Evolutionary conservation across 2,113 vertebrate genomes (phyloP), one percentile per base, ranked within the genome.

Genomic region (Engraulis encrasicolus): DNA sequence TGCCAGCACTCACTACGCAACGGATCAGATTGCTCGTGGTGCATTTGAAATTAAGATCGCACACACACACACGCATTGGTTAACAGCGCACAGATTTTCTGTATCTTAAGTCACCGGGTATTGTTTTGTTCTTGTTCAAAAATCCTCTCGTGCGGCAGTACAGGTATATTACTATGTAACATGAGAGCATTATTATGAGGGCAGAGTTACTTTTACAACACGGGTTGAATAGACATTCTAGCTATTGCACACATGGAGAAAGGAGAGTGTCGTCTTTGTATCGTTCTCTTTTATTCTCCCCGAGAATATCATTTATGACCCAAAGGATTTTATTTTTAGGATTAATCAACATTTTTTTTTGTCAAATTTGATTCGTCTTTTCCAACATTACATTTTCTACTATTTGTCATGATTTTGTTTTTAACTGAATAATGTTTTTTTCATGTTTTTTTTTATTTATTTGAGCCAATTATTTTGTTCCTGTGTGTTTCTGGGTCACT

Each of bases 391-490:
- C 90, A 85, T 81, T 54, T 54, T 82, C 84, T 85, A 90, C 91
- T 93, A 87, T 90, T 90, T 90, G 84, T 91, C 85, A 89, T 81
- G 23, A 91, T 94, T n/a, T 94, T 92, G 74, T 87, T 49, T 81
- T 81, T 37, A 52, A 52, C 36, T 81, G 38, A 52, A 52, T 82
- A 38, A 74, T 74, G 31, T 82, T 50, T 82, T 74, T n/a, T 81
- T 86, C 52, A 52, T 23, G 91, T 91, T 90, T 92, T 91, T 91
- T 86, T 78, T 92, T 94, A 95, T 95, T 96, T 95, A 95, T 95
- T 95, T 94, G 95, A 96, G 94, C 94, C 94, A 95, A 91, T 91
- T 90, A 88, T 93, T 91, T 90, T 90, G 90, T 93, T 84, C 80
- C 83, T 88, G 82, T 89, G 87, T 89, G 85, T 88, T 87, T 84